A percentile compares a stretch with the other conserved stretches of the same genome.
These are phyloP conservation scores for Drosophila meridiana DNA, from an alignment of 2,888 invertebrate species.

Conservation along the genomic window DNA sequence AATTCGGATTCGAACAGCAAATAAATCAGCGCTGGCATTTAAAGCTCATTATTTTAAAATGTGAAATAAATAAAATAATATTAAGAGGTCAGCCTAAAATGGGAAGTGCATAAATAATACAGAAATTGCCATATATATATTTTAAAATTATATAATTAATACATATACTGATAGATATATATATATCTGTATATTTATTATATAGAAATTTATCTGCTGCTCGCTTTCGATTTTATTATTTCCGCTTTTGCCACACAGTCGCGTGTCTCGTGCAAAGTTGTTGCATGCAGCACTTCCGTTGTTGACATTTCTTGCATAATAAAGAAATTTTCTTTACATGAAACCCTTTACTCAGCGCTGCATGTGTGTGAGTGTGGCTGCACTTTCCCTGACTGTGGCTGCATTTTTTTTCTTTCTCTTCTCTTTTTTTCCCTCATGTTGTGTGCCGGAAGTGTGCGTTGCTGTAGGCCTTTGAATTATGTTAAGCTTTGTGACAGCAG, in stretches of 20 bases:
- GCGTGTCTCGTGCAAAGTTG: slow-evolving; percentile 8
- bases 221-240: slow-evolving; percentile 21
- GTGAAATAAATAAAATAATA: slow-evolving; percentile 63
- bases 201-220: background rate
- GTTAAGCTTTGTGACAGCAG: slow-evolving; percentile 69
- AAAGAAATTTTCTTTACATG: slow-evolving; percentile 53
- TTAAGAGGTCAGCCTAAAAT: slow-evolving; percentile 24
- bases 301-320: slow-evolving; percentile 54
- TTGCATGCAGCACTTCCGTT: slow-evolving; percentile 38
- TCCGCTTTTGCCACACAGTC: slow-evolving; percentile 12
- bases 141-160: background rate
- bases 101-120: slow-evolving; percentile 3
- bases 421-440: background rate
- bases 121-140: slow-evolving; percentile 4
- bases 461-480: slow-evolving; percentile 67
- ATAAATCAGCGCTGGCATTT: slow-evolving; percentile 49
- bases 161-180: background rate
- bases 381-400: slow-evolving; percentile 30
- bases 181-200: background rate
- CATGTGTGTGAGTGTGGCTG: slow-evolving; percentile 7
- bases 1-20: slow-evolving; percentile 33
- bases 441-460: slow-evolving; percentile 28
- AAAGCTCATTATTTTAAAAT: slow-evolving; percentile 54
- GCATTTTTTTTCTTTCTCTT: slow-evolving; percentile 22
- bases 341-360: slow-evolving; percentile 1